Base-by-base conservation (phyloP, 2,797 vertebrate species). In the Galagoides demidoff region DNA sequence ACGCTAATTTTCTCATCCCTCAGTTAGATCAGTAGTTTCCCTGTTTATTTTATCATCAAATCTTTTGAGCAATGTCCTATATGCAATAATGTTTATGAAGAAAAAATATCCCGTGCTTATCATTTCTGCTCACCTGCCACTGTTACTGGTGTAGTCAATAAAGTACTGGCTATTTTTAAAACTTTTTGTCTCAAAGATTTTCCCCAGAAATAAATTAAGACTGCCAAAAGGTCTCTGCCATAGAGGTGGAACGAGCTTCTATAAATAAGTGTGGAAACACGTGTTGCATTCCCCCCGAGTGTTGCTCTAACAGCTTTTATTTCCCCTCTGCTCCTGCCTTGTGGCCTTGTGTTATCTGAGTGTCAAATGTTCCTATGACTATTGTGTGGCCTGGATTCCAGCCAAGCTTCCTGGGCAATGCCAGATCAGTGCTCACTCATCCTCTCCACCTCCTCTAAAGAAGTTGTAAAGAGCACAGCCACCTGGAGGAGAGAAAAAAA, bases 191-290 rank as follows among this genome's bases (percentile, higher is more conserved):
- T 71, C 34, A 25, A 94, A 74, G 78, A 70, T 70, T 76, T 77
- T 34, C 49, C 85, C 52, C 93, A 89, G 73, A 82, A 95, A 71
- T 49, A 85, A 89, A 74, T 55, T 10, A 66, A 59, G 59, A 68
- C 37, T 29, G 61, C 76, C 31, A 3, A 34, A 85, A 86, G 55
- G 25, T 14, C 78, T 73, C 85, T 76, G 82, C 77, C 66, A 1
- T 6, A 29, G 39, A 45, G 27, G 63, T 61, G 55, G 55, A 20
- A 29, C 4, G 27, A 34, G 70, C 45, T 45, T 83, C 95, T 96
- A 83, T 82, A 96, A 90, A 84, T 86, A 90, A 94, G 66, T 4
- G 64, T 96, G 82, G 93, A 87, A 81, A 78, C 96, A 87, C 64
- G n/a, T 77, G 88, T 55, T 37, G 1, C 19, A 0, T 1, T 14